These are phyloP conservation scores for Crypturellus tataupa DNA, from an alignment of 2,797 vertebrate genomes.

Conservation along the genomic window DNA sequence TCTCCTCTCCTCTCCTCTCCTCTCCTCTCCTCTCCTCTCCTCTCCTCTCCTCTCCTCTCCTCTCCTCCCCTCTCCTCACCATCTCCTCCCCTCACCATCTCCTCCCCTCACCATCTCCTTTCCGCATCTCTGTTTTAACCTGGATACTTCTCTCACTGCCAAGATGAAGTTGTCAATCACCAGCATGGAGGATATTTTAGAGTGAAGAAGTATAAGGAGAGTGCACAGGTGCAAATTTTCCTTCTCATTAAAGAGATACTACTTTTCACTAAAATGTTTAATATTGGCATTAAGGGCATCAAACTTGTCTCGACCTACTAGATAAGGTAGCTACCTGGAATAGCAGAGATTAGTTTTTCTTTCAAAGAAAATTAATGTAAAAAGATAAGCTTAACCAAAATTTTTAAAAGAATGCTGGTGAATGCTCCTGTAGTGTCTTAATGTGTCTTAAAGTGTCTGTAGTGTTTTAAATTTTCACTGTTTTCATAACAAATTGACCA, in stretches of 20 bases:
- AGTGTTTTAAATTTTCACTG: not conserved
- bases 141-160: not conserved
- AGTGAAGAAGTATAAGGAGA: not conserved
- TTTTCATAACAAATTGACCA: not conserved
- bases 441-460: not conserved
- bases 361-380: not conserved
- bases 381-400: not conserved
- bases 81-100: rapidly evolving
- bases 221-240: not conserved
- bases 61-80: too few relatives aligned
- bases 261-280: not conserved
- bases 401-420: not conserved
- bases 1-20: rapidly evolving
- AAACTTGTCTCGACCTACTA: not conserved
- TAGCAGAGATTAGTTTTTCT: not conserved
- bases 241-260: not conserved
- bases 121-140: too few relatives aligned
- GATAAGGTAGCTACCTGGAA: not conserved
- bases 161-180: not conserved
- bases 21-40: too few relatives aligned
- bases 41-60: too few relatives aligned
- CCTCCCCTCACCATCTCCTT: rapidly evolving
- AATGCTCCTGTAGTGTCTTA: not conserved
- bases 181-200: not conserved
- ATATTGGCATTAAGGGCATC: not conserved